These are phyloP conservation scores for Troides oblongomaculatus DNA, from an alignment of 2,888 invertebrate genomes.

Conservation along the genomic window DNA sequence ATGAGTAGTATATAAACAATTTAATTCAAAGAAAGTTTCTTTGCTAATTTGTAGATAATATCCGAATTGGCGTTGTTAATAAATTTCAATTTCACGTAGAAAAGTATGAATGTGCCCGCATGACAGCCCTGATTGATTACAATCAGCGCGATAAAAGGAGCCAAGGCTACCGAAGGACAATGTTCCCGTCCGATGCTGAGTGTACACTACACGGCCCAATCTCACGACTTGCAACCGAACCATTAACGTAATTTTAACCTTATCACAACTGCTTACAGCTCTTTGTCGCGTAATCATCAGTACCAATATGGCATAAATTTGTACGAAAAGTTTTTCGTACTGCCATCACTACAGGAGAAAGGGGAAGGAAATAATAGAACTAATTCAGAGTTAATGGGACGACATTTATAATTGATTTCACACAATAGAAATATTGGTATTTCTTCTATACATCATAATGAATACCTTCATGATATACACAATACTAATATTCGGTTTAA, in stretches of 20 bases:
- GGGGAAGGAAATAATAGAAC: constrained; percentile 38
- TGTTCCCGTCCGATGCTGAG: constrained; percentile 50
- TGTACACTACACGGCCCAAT: constrained; percentile 22
- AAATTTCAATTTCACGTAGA: constrained; percentile 54
- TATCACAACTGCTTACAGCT: neutral
- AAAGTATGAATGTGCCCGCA: constrained; percentile 51
- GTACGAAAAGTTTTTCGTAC: constrained; percentile 30
- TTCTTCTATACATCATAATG: neutral
- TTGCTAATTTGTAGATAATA: constrained; percentile 29
- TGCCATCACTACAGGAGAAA: constrained; percentile 43
- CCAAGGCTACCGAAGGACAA: constrained; percentile 76
- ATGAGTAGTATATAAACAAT: neutral
- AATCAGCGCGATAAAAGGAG: constrained; percentile 55
- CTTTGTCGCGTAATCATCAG: neutral
- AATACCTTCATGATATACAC: neutral
- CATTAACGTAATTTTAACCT: constrained; percentile 4
- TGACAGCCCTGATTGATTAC: constrained; percentile 55
- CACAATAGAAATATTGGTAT: neutral
- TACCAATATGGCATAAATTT: neutral
- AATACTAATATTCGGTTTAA: neutral
- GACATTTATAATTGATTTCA: constrained; percentile 25
- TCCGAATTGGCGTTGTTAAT: constrained; percentile 33
- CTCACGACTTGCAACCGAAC: constrained; percentile 3
- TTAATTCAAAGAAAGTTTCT: neutral
- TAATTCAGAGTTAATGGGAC: constrained; percentile 38